Evolutionary conservation across 1,140 invertebrate species (phyloP).

Genomic region (Cyclargus thomasi): DNA sequence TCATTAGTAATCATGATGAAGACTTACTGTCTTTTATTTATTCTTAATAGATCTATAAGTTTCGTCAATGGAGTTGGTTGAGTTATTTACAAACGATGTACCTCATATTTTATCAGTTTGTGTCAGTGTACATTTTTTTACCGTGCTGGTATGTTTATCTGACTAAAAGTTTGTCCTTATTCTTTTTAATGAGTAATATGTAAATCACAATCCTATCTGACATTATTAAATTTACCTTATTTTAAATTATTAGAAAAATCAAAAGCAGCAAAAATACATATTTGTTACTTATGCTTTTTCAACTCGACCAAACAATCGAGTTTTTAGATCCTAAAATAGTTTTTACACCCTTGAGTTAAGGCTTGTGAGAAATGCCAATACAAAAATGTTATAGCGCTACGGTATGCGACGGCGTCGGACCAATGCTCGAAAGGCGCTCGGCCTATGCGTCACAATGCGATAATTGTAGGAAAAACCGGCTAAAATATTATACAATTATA

Average conservation of each 20-base stretch:
- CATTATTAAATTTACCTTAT: too few relatives aligned
- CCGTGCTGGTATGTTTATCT: too few relatives aligned
- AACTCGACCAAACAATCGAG: not conserved
- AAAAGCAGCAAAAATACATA: too few relatives aligned
- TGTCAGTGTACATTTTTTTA: too few relatives aligned
- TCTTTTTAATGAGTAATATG: too few relatives aligned
- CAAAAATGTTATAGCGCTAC: slow-evolving; percentile 30
- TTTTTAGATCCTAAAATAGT: slow-evolving; percentile 21
- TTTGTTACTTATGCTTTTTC: not conserved
- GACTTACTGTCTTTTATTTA: not conserved
- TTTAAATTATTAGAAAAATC: too few relatives aligned
- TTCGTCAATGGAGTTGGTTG: not conserved
- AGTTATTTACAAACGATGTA: not conserved
- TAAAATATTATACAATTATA: slow-evolving; percentile 58
- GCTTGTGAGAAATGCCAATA: slow-evolving; percentile 26
- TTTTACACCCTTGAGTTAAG: slow-evolving; percentile 30
- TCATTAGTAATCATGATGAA: slow-evolving; percentile 7
- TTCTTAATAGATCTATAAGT: not conserved
- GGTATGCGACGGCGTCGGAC: slow-evolving; percentile 36
- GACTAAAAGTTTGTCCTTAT: too few relatives aligned
- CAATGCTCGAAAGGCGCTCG: slow-evolving; percentile 42
- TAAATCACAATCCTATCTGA: too few relatives aligned
- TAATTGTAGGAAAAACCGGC: slow-evolving; percentile 56
- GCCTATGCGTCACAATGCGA: slow-evolving; percentile 43
- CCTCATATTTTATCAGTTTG: too few relatives aligned